phyloP scores from a whole-genome alignment of 2,888 invertebrate species.

The Apoda limacodes region DNA sequence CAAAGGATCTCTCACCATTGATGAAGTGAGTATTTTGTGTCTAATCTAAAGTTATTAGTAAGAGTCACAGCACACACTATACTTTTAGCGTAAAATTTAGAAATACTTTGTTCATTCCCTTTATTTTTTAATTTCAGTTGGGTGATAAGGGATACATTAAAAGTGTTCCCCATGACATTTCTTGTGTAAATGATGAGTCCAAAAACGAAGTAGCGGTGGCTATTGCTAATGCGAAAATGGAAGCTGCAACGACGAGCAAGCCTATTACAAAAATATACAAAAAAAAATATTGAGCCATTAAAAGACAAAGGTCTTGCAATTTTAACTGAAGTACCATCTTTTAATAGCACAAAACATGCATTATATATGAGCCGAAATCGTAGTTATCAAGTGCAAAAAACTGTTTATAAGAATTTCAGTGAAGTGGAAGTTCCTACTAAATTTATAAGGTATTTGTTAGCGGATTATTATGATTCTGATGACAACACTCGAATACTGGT shows the following conservation, averaged over 20 bases:
- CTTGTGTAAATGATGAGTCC: constrained; percentile 2
- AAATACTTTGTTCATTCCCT: no score
- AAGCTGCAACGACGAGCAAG: constrained; percentile 2
- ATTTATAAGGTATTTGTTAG: constrained; percentile 3
- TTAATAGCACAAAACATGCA: constrained; percentile 1
- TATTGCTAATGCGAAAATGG: constrained; percentile 5
- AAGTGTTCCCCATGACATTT: constrained; percentile 1
- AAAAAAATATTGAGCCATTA: constrained; percentile 4
- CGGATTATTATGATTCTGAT: constrained; percentile 3
- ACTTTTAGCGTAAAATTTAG: no score
- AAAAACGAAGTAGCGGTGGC: constrained; percentile 5
- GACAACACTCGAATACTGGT: constrained; percentile 2
- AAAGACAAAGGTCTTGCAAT: constrained; percentile 5
- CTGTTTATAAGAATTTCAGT: constrained; percentile 1
- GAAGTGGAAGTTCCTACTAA: constrained; percentile 4
- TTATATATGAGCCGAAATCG: constrained; percentile 1
- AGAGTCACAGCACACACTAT: no score
- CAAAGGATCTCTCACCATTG: no score
- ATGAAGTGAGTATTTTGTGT: no score
- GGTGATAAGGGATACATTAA: constrained; percentile 1
- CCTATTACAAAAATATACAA: constrained; percentile 5
- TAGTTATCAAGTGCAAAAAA: constrained; percentile 1
- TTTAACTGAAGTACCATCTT: constrained; percentile 2
- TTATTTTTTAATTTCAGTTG: constrained; percentile 1
- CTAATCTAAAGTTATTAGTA: no score